These are phyloP conservation scores for Anser brachyrhynchus DNA, from an alignment of 2,113 vertebrate species.

Conservation along the genomic window DNA sequence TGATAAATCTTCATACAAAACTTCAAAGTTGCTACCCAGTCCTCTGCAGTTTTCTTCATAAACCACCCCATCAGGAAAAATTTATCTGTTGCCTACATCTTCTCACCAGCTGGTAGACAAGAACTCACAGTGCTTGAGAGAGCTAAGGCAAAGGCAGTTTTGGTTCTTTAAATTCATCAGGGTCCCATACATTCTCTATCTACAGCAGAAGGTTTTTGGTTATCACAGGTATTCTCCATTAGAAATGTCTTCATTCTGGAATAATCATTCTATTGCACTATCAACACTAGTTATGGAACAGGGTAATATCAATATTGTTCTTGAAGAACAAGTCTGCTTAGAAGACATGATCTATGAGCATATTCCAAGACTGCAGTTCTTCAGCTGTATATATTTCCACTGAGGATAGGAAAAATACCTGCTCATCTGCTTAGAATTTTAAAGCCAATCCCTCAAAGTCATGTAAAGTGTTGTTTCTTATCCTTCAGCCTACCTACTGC, in stretches of 20 bases:
- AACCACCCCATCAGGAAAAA: background rate
- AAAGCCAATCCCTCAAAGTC: background rate
- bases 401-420: background rate
- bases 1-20: background rate
- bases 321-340: background rate
- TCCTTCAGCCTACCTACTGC: background rate
- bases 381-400: fast-evolving
- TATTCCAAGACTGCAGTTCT: background rate
- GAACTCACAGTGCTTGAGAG: background rate
- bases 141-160: background rate
- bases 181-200: background rate
- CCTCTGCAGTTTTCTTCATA: background rate
- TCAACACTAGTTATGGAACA: background rate
- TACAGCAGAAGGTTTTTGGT: background rate
- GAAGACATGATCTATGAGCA: background rate
- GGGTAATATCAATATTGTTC: fast-evolving
- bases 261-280: background rate
- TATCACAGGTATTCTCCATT: background rate
- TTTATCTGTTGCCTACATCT: background rate
- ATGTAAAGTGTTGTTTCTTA: background rate
- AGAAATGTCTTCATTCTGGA: background rate
- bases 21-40: background rate
- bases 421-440: background rate
- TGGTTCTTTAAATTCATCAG: background rate
- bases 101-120: background rate